Conservation (phyloP, 1,140 invertebrate species). For the Hormaphis cornu region DNA sequence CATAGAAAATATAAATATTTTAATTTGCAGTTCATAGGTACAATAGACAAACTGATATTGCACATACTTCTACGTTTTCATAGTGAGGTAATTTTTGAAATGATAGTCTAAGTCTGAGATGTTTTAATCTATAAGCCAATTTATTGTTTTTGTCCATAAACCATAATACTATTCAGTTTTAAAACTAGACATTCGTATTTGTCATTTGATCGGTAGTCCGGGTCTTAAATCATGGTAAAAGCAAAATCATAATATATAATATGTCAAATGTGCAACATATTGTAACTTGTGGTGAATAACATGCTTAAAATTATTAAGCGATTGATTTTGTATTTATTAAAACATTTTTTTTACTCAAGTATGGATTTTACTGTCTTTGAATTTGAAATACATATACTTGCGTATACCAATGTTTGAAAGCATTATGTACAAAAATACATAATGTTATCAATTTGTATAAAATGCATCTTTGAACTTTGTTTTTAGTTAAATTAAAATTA, state of each 20-base stretch:
- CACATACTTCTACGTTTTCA: no score
- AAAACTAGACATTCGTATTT: background rate
- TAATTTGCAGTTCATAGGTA: no score
- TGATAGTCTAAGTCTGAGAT: no score
- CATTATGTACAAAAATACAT: background rate
- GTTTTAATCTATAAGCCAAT: no score
- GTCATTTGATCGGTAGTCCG: background rate
- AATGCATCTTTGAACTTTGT: background rate
- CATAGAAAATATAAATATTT: no score
- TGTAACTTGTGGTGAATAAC: background rate
- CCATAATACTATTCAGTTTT: background rate
- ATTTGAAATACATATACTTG: background rate
- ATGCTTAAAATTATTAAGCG: background rate
- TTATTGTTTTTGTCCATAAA: no score
- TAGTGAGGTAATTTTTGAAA: no score
- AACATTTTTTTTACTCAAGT: background rate
- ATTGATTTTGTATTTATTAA: background rate
- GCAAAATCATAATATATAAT: background rate
- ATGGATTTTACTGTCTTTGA: background rate
- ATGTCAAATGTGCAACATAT: background rate
- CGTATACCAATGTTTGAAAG: background rate
- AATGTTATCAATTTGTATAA: background rate
- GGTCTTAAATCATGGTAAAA: slow-evolving; percentile 18
- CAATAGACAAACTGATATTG: no score
- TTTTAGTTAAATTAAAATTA: background rate